Evolutionary conservation across 2,113 vertebrate species (phyloP), one percentile per base, ranked within the genome.

Genomic region (Caloenas nicobarica): DNA sequence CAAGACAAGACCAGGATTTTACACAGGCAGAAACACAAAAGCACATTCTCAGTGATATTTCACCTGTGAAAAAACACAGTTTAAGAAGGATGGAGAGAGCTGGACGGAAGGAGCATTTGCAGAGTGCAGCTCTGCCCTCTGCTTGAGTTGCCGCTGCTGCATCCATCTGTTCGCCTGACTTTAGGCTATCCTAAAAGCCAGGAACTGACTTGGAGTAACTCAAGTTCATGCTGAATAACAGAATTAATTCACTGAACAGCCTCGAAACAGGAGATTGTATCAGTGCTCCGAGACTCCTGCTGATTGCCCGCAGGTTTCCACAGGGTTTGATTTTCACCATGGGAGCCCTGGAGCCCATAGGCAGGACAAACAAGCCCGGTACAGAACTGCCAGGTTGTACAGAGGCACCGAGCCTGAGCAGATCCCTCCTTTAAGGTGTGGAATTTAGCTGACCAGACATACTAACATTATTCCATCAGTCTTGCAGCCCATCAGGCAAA

Each of bases 291-390:
- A 38, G 80, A 36, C 36, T 46, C 72, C 29, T 1, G 19, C 64
- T 38, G 90, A 18, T 5, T 29, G 73, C 69, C 64, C 22, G 25
- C 62, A 40, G 68, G 36, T 36, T 57, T 38, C 79, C 72, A 34
- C 7, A 2, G 4, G 62, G 13, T 31, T 76, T 10, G 61, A 40
- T 19, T 8, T 44, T 54, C 71, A 46, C 17, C 61, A 33, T 16
- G 38, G 6, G 48, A 51, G 0, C 31, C 57, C 65, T 16, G 4
- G 15, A 57, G 40, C 22, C 73, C 18, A 8, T 4, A 10, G 2
- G 31, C 21, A 38, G 71, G 10, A 87, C 44, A n/a, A 25, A 66
- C 0, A 7, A 2, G 17, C 64, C 24, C 46, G 0, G 0, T 1
- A 11, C 24, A 38, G 65, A 5, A 46, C 1, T 23, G 13, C n/a